Evolutionary conservation across 2,113 vertebrate species (phyloP), one percentile per base, ranked within the genome.

Genomic region (Neopipo cinnamomea): DNA sequence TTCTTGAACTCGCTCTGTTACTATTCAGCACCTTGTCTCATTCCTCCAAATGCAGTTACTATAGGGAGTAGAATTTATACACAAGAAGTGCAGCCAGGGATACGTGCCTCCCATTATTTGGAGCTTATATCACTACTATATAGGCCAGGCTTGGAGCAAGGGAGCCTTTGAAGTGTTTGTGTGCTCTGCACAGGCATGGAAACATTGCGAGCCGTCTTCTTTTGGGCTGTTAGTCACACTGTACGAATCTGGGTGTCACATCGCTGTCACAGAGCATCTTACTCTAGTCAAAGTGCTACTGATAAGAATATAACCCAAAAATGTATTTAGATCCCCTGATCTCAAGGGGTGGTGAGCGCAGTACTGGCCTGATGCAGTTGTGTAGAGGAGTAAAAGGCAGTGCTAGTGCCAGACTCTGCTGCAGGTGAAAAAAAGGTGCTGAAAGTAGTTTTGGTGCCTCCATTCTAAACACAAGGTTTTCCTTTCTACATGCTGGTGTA

Each of bases 401-500:
- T 3, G 3, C 30, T 12, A 8, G 70, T 15, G 18, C 39, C 24
- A 10, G 24, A 9, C 49, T 5, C 16, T 5, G 8, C 44, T 20
- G 79, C 14, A 22, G 59, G 30, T 42, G 44, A 33, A 55, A 44
- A 58, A 58, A 52, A 35, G 16, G 1, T 35, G 30, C 9, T 35
- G 5, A 5, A 67, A 56, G 11, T 8, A 24, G 30, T 67, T 71
- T 52, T 72, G 61, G 12, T 46, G 6, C 55, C 74, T 42, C 33
- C 52, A 55, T 59, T 44, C 65, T 78, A 31, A 87, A 27, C 11
- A 23, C 3, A 4, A 72, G 35, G 14, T 72, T 81, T 81, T 47
- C 13, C 24, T 28, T 78, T 44, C 19, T 46, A 2, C 2, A 0
- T 30, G 13, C 17, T 44, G 19, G 2, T 2, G 4, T 1, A 0